A percentile compares a stretch with the other conserved stretches of the same genome.
Evolutionary conservation across 2,113 vertebrate species (phyloP).

Genomic region (Pseudopipra pipra): DNA sequence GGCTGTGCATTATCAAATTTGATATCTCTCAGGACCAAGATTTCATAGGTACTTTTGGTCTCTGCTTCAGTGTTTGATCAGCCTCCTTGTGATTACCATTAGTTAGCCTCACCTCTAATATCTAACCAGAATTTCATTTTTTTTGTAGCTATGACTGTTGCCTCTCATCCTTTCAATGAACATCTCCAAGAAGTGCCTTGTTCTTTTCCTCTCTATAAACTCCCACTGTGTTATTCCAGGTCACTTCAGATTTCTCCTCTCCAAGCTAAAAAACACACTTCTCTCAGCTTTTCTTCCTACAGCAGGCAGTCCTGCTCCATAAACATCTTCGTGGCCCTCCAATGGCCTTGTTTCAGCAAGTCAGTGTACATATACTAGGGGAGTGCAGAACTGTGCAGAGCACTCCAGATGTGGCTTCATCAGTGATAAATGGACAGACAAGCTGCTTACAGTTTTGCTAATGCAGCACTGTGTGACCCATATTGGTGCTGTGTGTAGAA

Average conservation of each 20-base stretch:
- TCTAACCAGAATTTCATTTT: background rate
- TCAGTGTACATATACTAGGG: background rate
- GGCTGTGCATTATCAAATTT: background rate
- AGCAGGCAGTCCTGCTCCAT: background rate
- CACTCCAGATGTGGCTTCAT: background rate
- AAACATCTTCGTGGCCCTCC: background rate
- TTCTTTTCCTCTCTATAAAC: background rate
- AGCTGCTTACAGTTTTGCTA: background rate
- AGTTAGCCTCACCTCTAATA: background rate
- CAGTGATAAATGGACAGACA: background rate
- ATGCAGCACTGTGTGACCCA: background rate
- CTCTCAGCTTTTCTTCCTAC: background rate
- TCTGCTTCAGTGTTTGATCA: background rate
- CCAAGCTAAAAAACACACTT: rapidly evolving
- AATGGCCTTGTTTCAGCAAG: background rate
- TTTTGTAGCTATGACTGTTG: background rate
- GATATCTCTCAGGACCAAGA: background rate
- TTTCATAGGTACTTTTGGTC: background rate
- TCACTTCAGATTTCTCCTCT: background rate
- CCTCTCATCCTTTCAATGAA: background rate
- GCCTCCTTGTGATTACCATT: background rate
- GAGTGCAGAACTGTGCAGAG: background rate
- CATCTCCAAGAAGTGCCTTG: background rate
- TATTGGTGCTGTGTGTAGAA: background rate
- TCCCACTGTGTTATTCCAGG: background rate